Evolutionary conservation across 2,888 invertebrate species (phyloP).

Genomic region (Perdita meconis): DNA sequence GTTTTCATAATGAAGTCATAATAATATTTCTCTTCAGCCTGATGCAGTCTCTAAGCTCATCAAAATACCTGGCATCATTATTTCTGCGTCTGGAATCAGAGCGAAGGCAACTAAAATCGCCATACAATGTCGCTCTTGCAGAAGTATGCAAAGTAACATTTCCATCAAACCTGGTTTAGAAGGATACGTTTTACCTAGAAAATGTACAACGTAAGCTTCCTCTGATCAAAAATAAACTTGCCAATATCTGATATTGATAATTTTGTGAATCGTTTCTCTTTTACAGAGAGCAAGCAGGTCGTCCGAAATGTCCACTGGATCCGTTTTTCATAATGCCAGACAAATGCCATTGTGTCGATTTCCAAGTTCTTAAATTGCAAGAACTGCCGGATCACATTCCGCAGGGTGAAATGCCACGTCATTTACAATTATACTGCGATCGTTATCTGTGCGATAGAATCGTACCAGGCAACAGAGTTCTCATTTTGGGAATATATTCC

Average conservation of each 20-base stretch:
- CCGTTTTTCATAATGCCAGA: conserved; percentile 99
- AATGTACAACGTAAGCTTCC: conserved; percentile 94
- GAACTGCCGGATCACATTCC: conserved; percentile 97
- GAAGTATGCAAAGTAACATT: conserved; percentile 94
- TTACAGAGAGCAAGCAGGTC: conserved; percentile 94
- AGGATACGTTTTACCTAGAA: conserved; percentile 97
- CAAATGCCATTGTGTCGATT: conserved; percentile 98
- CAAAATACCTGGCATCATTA: conserved; percentile 97
- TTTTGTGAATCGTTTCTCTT: no score
- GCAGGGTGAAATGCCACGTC: conserved; percentile 99
- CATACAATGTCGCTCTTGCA: conserved; percentile 97
- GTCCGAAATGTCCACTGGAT: conserved; percentile 97
- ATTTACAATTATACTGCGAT: conserved; percentile 97
- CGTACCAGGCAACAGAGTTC: conserved; percentile 97
- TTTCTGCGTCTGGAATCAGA: conserved; percentile 96
- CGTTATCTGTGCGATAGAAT: conserved; percentile 96
- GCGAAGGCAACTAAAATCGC: conserved; percentile 98
- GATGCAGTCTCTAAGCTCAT: conserved; percentile 96
- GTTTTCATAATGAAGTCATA: neutral
- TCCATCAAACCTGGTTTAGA: conserved; percentile 97
- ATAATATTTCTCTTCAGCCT: conserved; percentile 89
- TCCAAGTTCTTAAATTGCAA: conserved; percentile 98
- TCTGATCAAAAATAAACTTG: conserved; percentile 26
- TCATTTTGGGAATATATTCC: conserved; percentile 97
- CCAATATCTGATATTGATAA: neutral